Evolutionary conservation across 2,797 vertebrate species (phyloP).

Genomic region (Fringilla coelebs): DNA sequence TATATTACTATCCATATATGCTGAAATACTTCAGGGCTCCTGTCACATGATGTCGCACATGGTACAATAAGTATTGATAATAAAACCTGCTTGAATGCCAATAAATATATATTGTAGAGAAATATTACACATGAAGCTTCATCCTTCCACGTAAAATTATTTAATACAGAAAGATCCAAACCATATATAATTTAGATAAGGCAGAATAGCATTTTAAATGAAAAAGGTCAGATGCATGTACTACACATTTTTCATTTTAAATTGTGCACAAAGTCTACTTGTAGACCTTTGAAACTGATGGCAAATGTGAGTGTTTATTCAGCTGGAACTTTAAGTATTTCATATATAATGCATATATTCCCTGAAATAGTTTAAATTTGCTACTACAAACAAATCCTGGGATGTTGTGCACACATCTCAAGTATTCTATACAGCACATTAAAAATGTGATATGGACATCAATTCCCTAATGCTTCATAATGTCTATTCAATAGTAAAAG

Average conservation of each 20-base stretch:
- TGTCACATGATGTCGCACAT: neutral
- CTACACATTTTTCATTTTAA: neutral
- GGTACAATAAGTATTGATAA: neutral
- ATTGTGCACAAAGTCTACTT: neutral
- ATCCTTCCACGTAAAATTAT: neutral
- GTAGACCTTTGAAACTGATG: neutral
- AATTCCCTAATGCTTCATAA: neutral
- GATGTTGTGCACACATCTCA: neutral
- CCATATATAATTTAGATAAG: neutral
- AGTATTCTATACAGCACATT: neutral
- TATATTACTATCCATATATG: neutral
- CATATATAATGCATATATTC: neutral
- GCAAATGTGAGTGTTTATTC: conserved; percentile 1
- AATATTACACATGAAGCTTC: neutral
- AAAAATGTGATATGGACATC: neutral
- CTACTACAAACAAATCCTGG: neutral
- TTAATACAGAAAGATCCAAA: neutral
- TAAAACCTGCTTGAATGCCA: neutral
- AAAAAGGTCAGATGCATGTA: neutral
- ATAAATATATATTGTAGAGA: conserved; percentile 8
- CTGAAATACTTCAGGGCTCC: neutral
- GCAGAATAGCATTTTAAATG: neutral
- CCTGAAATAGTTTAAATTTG: neutral
- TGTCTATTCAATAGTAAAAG: neutral
- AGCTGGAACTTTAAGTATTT: conserved; percentile 16